Conservation (phyloP, 2,797 vertebrate genomes). For the Champsocephalus gunnari region DNA sequence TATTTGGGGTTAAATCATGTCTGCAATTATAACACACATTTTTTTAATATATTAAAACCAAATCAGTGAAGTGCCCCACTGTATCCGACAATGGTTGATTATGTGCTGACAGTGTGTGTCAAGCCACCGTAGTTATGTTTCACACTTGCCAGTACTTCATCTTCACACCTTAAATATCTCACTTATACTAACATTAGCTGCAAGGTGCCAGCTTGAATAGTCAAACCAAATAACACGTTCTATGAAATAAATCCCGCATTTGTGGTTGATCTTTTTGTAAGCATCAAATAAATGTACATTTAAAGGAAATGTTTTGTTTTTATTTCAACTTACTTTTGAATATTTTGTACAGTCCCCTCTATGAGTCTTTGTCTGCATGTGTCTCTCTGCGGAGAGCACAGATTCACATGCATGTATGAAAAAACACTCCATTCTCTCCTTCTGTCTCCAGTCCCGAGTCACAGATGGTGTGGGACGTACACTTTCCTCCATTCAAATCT, state of each 20-base stretch:
- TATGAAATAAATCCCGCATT: background rate
- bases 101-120: background rate
- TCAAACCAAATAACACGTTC: background rate
- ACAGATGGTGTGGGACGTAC: conserved; percentile 93
- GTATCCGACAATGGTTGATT: background rate
- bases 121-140: background rate
- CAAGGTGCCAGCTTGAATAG: background rate
- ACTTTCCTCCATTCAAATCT: conserved; percentile 94
- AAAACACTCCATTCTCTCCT: conserved; percentile 17
- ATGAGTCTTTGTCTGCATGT: background rate
- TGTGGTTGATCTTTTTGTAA: background rate
- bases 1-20: background rate
- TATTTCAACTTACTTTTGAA: background rate
- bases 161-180: background rate
- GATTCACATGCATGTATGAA: conserved; percentile 19
- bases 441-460: conserved; percentile 83
- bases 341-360: too few relatives aligned
- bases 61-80: background rate
- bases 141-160: background rate
- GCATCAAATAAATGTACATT: background rate
- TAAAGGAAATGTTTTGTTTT: background rate
- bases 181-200: conserved; percentile 3
- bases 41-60: background rate
- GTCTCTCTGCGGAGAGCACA: background rate
- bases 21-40: background rate